Base-by-base conservation (phyloP, 2,797 vertebrate species). In the Mycteria americana region DNA sequence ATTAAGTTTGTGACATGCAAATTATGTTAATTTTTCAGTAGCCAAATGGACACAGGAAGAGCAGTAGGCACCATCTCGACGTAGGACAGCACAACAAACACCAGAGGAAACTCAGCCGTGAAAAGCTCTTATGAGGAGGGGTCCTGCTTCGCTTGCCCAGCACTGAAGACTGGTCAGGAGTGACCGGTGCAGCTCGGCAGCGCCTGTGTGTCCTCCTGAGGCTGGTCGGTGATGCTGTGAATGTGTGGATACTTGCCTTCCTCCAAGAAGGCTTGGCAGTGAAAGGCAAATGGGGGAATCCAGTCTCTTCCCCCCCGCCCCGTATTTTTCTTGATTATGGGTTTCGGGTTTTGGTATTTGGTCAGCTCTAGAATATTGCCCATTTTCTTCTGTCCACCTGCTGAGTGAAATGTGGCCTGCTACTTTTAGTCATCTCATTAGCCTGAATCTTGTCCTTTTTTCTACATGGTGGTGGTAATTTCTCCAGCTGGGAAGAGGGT, bases 181-280 rank as follows among this genome's bases (percentile, higher is more conserved):
- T 16, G 21, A 11, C 21, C 0, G 0, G 13, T 7, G 28, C 28
- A 35, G 37, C 24, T 19, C 19, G 8, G 35, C 63, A 43, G 35
- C 5, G 65, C 46, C 51, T 0, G 0, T 5, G 18, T 51, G n/a
- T 33, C 18, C 31, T 43, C 45, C 54, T 7, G 22, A 16, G 51
- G 24, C 46, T 13, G 22, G 10, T 25, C 18, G 53, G 51, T 11
- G 24, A 11, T 18, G 53, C 31, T 41, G 9, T 3, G 7, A 39
- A 14, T 1, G 11, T 15, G 27, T 3, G 27, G 18, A 15, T 24
- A 12, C 16, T 13, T 10, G 19, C 22, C 54, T 70, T 56, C 37
- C 56, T 59, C 74, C 19, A 27, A 10, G 33, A 63, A 51, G 28
- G 24, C 45, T 53, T 24, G n/a, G 35, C 63, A 50, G 28, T 4